Evolutionary conservation across 2,797 vertebrate species (phyloP), one percentile per base, ranked within the genome.

Genomic region (Aldrovandia affinis): DNA sequence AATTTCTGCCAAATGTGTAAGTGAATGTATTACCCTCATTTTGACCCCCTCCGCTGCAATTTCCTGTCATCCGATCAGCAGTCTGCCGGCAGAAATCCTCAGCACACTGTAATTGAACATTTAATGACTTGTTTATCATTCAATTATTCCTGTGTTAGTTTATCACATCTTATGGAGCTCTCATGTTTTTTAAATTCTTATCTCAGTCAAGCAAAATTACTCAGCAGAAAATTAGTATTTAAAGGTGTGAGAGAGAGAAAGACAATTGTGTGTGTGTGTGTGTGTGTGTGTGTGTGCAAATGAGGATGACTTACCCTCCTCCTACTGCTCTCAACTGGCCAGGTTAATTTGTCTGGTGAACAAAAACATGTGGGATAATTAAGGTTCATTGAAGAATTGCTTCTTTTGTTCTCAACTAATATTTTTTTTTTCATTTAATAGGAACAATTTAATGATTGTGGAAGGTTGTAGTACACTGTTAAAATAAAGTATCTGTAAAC

Each of bases 101-200:
- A 8, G 47, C 47, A 65, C 44, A 82, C 82, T n/a, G 82, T 78
- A 83, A 78, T 83, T 78, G 22, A 83, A 75, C 68, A 57, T 84
- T 65, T 65, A 84, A 84, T 80, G 39, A 65, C 83, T 80, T 84
- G 44, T 84, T 84, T 61, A 65, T 39, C 44, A 50, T 83, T 79
- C 28, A 47, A 59, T 68, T 36, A 25, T 0, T 55, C 55, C 78
- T 52, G 30, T 78, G 42, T 84, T 68, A 80, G 77, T 63, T 83
- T 42, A 83, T 22, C 65, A 39, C 28, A 61, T 33, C 82, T 42
- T 39, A 44, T 75, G 33, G 82, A 18, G 50, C 20, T 57, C 54
- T 33, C 6, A 22, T 20, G 57, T 20, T 52, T 57, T 42, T 44
- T 57, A 10, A 83, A 77, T 47, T 25, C 10, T 75, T 73, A 47